Conservation (phyloP, 2,888 invertebrate species). For the Epirrhoe alternata region DNA sequence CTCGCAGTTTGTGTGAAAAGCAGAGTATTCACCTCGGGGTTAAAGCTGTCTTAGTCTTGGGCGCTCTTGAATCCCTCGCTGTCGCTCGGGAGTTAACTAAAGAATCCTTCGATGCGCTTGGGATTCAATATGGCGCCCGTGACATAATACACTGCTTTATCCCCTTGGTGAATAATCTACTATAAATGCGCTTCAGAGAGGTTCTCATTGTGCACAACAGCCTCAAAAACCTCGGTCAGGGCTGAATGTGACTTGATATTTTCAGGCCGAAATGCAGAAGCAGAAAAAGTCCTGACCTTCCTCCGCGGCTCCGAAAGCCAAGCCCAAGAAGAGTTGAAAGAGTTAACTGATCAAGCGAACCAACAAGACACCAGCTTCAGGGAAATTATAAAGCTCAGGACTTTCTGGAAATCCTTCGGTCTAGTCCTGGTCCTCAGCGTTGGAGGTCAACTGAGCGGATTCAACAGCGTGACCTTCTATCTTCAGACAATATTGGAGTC, state of each 20-base stretch:
- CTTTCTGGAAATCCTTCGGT: conserved; percentile 51
- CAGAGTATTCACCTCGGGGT: no score
- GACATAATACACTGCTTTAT: no score
- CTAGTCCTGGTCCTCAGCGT: conserved; percentile 38
- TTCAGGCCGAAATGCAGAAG: conserved; percentile 60
- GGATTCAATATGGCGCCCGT: no score
- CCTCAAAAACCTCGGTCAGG: no score
- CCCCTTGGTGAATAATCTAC: no score
- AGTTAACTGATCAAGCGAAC: conserved; percentile 47
- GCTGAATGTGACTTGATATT: conserved; percentile 18
- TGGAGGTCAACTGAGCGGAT: conserved; percentile 56
- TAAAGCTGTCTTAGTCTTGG: no score
- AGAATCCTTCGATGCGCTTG: no score
- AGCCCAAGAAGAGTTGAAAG: conserved; percentile 63
- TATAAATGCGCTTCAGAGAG: no score
- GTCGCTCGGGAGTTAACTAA: no score
- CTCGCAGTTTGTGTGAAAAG: no score
- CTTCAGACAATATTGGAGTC: conserved; percentile 66
- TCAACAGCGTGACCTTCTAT: conserved; percentile 63
- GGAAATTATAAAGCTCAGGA: conserved; percentile 45
- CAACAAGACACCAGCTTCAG: conserved; percentile 35
- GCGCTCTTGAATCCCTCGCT: no score
- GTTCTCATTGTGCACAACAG: no score
- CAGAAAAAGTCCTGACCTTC: conserved; percentile 56
- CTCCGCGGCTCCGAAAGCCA: conserved; percentile 59